Evolutionary conservation across 2,888 invertebrate species (phyloP).

Genomic region (Eupithecia subumbrata): DNA sequence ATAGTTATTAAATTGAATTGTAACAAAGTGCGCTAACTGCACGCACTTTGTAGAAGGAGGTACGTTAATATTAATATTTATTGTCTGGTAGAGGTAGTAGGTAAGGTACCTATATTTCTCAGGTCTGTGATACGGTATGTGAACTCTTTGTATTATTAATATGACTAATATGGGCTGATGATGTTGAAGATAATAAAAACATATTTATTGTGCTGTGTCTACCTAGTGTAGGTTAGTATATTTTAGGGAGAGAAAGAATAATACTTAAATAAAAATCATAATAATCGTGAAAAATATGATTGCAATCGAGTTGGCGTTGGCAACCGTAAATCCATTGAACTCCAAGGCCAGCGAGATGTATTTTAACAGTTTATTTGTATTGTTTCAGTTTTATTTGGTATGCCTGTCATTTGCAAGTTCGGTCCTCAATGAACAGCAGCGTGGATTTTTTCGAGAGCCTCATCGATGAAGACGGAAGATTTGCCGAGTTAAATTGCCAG

Average conservation of each 20-base stretch:
- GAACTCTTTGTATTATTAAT: too few species aligned
- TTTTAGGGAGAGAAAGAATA: background rate
- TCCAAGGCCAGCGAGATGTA: constrained; percentile 33
- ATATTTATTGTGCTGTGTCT: too few species aligned
- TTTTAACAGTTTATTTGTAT: constrained; percentile 19
- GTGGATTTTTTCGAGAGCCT: constrained; percentile 88
- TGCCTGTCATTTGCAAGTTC: constrained; percentile 76
- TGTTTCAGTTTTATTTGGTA: constrained; percentile 76
- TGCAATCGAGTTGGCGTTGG: constrained; percentile 1
- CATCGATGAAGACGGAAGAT: constrained; percentile 82
- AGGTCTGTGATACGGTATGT: too few species aligned
- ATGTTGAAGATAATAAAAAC: too few species aligned
- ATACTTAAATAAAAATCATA: background rate
- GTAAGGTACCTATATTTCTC: too few species aligned
- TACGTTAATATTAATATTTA: too few species aligned
- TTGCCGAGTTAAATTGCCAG: constrained; percentile 75
- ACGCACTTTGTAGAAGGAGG: background rate
- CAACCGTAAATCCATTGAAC: background rate
- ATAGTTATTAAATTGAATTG: background rate
- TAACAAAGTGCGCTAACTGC: background rate
- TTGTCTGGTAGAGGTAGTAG: too few species aligned
- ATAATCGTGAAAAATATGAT: background rate
- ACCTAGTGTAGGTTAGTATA: too few species aligned
- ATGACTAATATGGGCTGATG: too few species aligned
- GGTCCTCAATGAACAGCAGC: constrained; percentile 79